These are phyloP conservation scores for Emydoidea blandingii DNA, from an alignment of 2,797 vertebrate species.

Conservation along the genomic window DNA sequence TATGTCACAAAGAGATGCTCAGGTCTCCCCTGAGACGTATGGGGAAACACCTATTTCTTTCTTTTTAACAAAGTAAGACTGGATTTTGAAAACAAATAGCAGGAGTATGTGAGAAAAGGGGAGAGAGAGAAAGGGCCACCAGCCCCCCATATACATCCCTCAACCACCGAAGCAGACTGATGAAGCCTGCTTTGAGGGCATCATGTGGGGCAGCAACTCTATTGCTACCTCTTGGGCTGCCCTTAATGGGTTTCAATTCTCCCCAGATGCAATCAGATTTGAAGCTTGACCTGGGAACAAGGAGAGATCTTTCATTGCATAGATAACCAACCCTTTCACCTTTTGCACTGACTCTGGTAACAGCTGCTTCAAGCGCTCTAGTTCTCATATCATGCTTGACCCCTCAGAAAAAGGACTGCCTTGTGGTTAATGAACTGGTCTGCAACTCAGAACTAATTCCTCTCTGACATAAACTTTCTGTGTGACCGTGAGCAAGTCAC, in stretches of 20 bases:
- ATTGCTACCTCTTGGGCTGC: neutral
- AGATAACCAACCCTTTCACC: neutral
- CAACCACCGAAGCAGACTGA: neutral
- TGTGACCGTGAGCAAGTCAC: neutral
- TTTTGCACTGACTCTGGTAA: neutral
- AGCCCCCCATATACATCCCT: neutral
- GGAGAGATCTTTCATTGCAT: neutral
- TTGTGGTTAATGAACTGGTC: neutral
- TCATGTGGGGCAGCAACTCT: neutral
- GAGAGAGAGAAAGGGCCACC: neutral
- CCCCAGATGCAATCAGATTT: neutral
- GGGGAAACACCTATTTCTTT: neutral
- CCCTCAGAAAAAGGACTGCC: neutral
- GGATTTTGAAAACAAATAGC: neutral
- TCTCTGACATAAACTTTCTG: neutral
- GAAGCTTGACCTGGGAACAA: neutral
- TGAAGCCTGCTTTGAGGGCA: neutral
- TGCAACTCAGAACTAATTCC: neutral
- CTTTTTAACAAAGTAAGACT: neutral
- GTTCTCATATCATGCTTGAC: neutral
- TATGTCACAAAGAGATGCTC: neutral
- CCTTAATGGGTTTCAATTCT: neutral
- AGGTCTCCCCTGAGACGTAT: neutral
- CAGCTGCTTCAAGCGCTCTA: neutral
- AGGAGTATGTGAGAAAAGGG: accelerated